phyloP scores from a whole-genome alignment of 2,888 invertebrate species.

The Yponomeuta plumbellus region DNA sequence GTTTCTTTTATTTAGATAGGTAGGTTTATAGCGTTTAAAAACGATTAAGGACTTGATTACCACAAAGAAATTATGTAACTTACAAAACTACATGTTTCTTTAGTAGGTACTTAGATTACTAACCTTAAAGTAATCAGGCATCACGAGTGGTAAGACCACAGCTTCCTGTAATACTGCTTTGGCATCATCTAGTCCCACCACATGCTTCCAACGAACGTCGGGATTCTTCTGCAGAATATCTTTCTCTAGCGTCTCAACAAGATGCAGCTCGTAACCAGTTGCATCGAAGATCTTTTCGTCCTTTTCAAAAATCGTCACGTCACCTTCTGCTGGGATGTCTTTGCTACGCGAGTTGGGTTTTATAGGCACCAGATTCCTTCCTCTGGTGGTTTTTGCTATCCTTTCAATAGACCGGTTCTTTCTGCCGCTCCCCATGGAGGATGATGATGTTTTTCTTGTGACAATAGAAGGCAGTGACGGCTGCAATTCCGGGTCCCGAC shows the following conservation, averaged over 20 bases:
- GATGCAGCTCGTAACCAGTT: constrained; percentile 83
- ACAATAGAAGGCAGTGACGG: constrained; percentile 80
- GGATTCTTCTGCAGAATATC: constrained; percentile 90
- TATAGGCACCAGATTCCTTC: constrained; percentile 50
- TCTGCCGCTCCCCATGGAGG: constrained; percentile 57
- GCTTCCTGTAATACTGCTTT: constrained; percentile 89
- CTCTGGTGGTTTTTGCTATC: constrained; percentile 39
- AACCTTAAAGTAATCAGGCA: constrained; percentile 92
- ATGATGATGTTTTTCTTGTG: constrained; percentile 67
- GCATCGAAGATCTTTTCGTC: constrained; percentile 78
- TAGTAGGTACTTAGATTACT: not conserved
- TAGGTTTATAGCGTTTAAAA: no score
- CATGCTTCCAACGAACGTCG: constrained; percentile 87
- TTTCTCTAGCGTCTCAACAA: constrained; percentile 89
- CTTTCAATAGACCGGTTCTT: constrained; percentile 68
- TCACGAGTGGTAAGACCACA: constrained; percentile 89
- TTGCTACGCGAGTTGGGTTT: constrained; percentile 51
- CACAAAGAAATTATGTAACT: no score
- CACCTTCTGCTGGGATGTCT: constrained; percentile 57
- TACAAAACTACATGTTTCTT: no score
- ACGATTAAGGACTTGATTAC: no score
- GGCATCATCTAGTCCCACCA: constrained; percentile 84
- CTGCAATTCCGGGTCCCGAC: constrained; percentile 80
- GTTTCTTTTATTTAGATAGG: no score
- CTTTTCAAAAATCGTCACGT: constrained; percentile 51